phyloP scores from a whole-genome alignment of 2,888 invertebrate species.

The Phorcus lineatus region DNA sequence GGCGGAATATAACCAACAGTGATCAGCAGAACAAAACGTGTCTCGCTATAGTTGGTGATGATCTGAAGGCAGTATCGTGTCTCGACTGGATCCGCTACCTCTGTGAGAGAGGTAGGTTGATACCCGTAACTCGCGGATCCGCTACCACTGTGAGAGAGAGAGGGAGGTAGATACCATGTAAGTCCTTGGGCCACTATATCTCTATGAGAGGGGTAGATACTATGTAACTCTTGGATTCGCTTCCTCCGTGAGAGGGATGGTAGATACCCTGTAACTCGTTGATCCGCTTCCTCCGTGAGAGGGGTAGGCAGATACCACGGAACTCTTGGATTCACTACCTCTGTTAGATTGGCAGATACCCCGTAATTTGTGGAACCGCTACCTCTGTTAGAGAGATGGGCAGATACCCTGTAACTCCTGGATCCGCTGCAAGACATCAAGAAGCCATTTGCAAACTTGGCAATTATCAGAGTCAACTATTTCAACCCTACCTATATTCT shows the following conservation, averaged over 20 bases:
- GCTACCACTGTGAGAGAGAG: background rate
- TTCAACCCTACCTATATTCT: no score
- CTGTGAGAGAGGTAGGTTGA: slow-evolving; percentile 9
- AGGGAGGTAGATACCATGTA: background rate
- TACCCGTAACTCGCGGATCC: background rate
- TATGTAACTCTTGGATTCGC: background rate
- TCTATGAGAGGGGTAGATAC: no score
- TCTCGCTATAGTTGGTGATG: background rate
- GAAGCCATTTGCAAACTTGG: no score
- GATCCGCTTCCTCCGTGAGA: no score
- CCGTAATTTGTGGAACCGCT: no score
- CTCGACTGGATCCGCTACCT: slow-evolving; percentile 2
- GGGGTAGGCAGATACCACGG: no score
- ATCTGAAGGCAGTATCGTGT: background rate
- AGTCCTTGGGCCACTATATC: background rate
- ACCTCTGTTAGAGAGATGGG: no score
- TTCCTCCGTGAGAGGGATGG: background rate
- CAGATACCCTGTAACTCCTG: no score
- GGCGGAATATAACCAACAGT: background rate
- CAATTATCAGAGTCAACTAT: no score
- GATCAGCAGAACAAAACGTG: background rate
- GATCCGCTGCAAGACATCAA: no score
- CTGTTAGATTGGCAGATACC: no score
- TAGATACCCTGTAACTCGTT: background rate
- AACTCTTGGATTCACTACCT: no score